A percentile compares a stretch with the other conserved stretches of the same genome.
These are phyloP conservation scores for Epinotia ramella DNA, from an alignment of 2,888 invertebrate species.

Conservation along the genomic window DNA sequence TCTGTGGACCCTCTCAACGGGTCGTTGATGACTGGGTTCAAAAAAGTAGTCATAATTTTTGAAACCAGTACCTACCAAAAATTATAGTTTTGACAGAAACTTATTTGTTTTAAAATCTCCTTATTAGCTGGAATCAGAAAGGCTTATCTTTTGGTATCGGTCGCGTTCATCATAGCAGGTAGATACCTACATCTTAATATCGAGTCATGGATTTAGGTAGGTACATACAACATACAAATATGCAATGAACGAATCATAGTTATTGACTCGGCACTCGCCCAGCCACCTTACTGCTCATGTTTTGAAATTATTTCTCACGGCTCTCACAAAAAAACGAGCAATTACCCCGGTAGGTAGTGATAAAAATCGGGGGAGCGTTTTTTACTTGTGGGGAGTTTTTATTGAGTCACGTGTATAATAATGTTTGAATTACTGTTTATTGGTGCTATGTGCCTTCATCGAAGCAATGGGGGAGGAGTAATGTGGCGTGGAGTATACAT, in stretches of 20 bases:
- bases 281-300: conserved; percentile 56
- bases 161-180: too few species aligned
- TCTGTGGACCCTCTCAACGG: too few species aligned
- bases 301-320: conserved; percentile 60
- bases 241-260: neutral
- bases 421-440: conserved; percentile 37
- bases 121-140: too few species aligned
- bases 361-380: conserved; percentile 63
- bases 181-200: too few species aligned
- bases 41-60: too few species aligned
- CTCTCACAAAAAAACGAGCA: conserved; percentile 61
- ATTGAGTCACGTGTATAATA: conserved; percentile 46
- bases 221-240: neutral
- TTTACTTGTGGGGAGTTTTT: conserved; percentile 55
- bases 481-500: neutral
- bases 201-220: too few species aligned
- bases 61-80: too few species aligned
- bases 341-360: conserved; percentile 55
- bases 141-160: too few species aligned
- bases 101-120: too few species aligned
- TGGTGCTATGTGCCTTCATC: conserved; percentile 3
- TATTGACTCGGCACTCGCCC: conserved; percentile 27
- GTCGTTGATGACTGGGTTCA: too few species aligned
- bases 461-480: conserved; percentile 3
- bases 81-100: too few species aligned